A percentile compares a stretch with the other conserved stretches of the same genome.
These are phyloP conservation scores for Brachyistius frenatus DNA, from an alignment of 2,113 vertebrate genomes.

Conservation along the genomic window DNA sequence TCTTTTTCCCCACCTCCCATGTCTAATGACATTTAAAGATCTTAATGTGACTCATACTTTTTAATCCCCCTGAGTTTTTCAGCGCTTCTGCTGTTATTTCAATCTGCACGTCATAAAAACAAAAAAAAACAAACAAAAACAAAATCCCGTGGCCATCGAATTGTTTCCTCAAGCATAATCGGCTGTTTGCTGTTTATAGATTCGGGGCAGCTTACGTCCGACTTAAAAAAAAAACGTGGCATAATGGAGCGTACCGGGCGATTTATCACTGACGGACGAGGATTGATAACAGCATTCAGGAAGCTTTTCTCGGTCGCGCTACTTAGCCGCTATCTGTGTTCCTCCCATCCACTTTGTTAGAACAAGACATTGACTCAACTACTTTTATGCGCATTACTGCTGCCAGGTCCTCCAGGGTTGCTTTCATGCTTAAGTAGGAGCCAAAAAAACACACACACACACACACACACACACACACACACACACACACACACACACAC, in stretches of 20 bases:
- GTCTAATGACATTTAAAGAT: slow-evolving; percentile 52
- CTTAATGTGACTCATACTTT: slow-evolving; percentile 28
- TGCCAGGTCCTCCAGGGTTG: slow-evolving; percentile 29
- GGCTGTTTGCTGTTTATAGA: slow-evolving; percentile 46
- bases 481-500: not conserved
- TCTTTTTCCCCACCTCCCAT: not conserved
- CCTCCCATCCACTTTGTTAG: slow-evolving; percentile 49
- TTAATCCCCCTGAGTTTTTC: slow-evolving; percentile 26
- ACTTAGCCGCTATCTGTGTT: slow-evolving; percentile 40
- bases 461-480: not conserved
- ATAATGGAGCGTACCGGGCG: slow-evolving; percentile 51
- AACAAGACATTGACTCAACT: slow-evolving; percentile 50
- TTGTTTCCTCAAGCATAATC: slow-evolving; percentile 54
- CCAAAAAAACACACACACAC: not conserved
- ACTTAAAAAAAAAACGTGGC: slow-evolving; percentile 47
- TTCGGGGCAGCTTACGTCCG: slow-evolving; percentile 45
- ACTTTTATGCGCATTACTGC: slow-evolving; percentile 41
- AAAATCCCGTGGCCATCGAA: slow-evolving; percentile 39
- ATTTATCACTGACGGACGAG: slow-evolving; percentile 41
- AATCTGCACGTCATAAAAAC: slow-evolving; percentile 55
- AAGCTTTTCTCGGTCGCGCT: slow-evolving; percentile 42
- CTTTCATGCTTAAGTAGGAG: slow-evolving; percentile 35
- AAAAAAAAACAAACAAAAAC: too few relatives aligned
- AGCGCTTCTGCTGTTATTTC: slow-evolving; percentile 46
- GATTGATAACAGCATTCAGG: slow-evolving; percentile 64